A percentile compares a stretch with the other conserved stretches of the same genome.
These are phyloP conservation scores for Benthosema pterotum DNA, from an alignment of 2,797 vertebrate genomes.

Conservation along the genomic window DNA sequence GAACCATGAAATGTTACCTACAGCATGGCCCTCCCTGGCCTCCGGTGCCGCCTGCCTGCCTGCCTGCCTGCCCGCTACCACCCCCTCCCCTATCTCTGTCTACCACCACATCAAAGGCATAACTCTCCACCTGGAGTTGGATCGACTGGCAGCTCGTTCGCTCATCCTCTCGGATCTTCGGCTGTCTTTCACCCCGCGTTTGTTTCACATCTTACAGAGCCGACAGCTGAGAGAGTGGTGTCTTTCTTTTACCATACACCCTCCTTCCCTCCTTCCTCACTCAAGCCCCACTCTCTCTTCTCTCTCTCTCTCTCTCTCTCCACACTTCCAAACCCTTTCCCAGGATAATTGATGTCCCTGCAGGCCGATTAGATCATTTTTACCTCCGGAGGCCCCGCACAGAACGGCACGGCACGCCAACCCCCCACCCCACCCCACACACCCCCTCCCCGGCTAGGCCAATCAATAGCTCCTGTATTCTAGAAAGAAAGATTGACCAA, in stretches of 20 bases:
- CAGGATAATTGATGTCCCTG: constrained; percentile 50
- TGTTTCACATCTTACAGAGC: constrained; percentile 50
- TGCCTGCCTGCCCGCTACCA: too few relatives aligned
- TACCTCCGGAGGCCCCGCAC: constrained; percentile 47
- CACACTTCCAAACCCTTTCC: constrained; percentile 32
- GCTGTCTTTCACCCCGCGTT: constrained; percentile 27
- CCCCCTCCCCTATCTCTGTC: too few relatives aligned
- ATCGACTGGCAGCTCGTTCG: too few relatives aligned
- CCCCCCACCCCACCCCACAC: background rate
- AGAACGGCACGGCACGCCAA: too few relatives aligned
- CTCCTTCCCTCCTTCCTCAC: too few relatives aligned
- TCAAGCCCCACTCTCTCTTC: constrained; percentile 11
- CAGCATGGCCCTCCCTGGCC: too few relatives aligned
- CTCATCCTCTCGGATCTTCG: background rate
- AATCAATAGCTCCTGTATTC: constrained; percentile 20
- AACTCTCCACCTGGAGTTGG: too few relatives aligned
- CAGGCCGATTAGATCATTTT: constrained; percentile 55
- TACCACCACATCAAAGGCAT: too few relatives aligned
- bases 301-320: background rate
- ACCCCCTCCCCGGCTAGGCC: background rate
- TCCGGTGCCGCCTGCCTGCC: too few relatives aligned
- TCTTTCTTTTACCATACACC: background rate
- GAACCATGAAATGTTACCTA: background rate
- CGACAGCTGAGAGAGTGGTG: background rate
- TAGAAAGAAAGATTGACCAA: constrained; percentile 60